Evolutionary conservation across 1,140 invertebrate species (phyloP).

Genomic region (Streblospio benedicti): DNA sequence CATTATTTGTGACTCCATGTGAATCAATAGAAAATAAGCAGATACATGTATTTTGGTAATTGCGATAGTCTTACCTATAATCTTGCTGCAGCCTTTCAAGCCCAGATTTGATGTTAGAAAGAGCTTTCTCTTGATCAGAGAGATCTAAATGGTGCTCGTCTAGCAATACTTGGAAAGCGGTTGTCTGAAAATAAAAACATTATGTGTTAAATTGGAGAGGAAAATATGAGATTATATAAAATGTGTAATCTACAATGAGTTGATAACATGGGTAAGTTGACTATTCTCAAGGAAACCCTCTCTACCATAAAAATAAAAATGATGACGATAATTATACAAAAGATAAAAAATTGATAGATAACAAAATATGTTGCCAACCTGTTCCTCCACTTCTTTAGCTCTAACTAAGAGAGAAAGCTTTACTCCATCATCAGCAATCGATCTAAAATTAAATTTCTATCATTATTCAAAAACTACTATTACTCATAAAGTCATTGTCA

Average conservation of each 20-base stretch:
- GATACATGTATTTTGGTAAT: too few relatives aligned
- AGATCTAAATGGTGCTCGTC: conserved; percentile 26
- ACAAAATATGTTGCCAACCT: conserved; percentile 18
- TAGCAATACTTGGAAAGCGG: conserved; percentile 35
- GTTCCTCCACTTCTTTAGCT: conserved; percentile 26
- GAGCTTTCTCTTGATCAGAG: conserved; percentile 34
- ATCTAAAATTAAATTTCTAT: conserved; percentile 7
- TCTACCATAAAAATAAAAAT: too few relatives aligned
- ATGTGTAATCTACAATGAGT: too few relatives aligned
- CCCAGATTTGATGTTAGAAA: conserved; percentile 34
- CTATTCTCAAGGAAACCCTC: too few relatives aligned
- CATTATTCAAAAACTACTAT: conserved; percentile 12
- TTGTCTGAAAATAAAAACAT: conserved; percentile 25
- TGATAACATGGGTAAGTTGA: too few relatives aligned
- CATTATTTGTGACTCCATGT: too few relatives aligned
- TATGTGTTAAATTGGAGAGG: neutral
- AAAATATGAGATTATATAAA: neutral
- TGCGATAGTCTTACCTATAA: too few relatives aligned
- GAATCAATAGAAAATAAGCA: too few relatives aligned
- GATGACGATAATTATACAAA: too few relatives aligned
- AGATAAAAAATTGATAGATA: too few relatives aligned
- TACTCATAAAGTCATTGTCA: too few relatives aligned
- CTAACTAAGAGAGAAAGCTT: conserved; percentile 28
- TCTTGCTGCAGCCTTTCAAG: conserved; percentile 34
- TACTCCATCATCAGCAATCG: conserved; percentile 19